A percentile compares a stretch with the other conserved stretches of the same genome.
These are phyloP conservation scores for Agrotis ipsilon DNA, from an alignment of 2,888 invertebrate species.

Conservation along the genomic window DNA sequence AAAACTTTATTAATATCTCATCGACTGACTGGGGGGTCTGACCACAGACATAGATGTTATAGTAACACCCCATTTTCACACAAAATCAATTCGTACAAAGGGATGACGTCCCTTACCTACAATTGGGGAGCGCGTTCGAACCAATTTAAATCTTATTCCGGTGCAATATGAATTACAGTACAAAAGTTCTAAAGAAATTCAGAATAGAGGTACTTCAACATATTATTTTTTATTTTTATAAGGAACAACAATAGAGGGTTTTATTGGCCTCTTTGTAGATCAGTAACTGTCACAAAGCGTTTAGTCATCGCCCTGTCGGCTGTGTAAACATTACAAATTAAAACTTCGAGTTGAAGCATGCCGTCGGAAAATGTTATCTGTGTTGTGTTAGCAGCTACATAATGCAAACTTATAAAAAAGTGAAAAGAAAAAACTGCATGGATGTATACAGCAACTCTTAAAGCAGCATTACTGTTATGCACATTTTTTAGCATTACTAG, in stretches of 20 bases:
- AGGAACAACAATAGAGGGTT: constrained; percentile 81
- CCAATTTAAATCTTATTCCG: constrained; percentile 61
- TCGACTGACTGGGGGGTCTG: constrained; percentile 75
- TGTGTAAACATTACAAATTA: constrained; percentile 82
- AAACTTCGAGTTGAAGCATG: constrained; percentile 61
- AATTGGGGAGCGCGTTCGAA: neutral
- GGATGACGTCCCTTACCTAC: constrained; percentile 65
- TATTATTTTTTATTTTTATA: constrained; percentile 80
- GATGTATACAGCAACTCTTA: too few relatives aligned
- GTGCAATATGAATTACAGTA: constrained; percentile 57
- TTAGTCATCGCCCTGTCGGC: constrained; percentile 83
- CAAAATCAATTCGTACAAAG: constrained; percentile 72
- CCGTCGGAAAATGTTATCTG: constrained; percentile 29
- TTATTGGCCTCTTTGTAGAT: constrained; percentile 88
- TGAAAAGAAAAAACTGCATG: too few relatives aligned
- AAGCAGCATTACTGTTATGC: too few relatives aligned
- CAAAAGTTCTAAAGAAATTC: constrained; percentile 42
- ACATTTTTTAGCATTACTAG: too few relatives aligned
- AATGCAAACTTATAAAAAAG: constrained; percentile 1
- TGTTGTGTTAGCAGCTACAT: neutral
- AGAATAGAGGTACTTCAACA: constrained; percentile 72
- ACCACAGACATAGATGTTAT: constrained; percentile 71
- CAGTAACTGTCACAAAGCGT: constrained; percentile 85
- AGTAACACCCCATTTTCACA: constrained; percentile 75
- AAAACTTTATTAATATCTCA: constrained; percentile 45